A percentile compares a stretch with the other conserved stretches of the same genome.
Conservation (phyloP, 2,797 vertebrate genomes). For the Melopsittacus undulatus region DNA sequence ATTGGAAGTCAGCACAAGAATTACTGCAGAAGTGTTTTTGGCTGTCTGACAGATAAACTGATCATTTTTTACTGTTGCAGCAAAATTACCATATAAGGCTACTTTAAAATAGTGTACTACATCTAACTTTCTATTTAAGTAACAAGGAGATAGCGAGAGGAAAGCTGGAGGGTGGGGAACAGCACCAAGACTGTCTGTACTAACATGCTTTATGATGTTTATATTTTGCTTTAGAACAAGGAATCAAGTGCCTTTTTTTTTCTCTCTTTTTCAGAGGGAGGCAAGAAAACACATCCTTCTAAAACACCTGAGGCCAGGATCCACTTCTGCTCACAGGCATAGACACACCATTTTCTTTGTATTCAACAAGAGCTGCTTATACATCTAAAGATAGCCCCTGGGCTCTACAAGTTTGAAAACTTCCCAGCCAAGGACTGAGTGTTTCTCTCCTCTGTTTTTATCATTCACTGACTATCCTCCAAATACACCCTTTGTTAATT, state of each 20-base stretch:
- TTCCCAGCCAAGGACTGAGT: background rate
- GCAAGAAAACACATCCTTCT: background rate
- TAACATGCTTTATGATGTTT: background rate
- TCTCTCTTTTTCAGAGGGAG: background rate
- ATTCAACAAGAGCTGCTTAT: background rate
- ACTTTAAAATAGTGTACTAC: background rate
- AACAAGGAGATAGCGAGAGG: background rate
- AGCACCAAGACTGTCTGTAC: background rate
- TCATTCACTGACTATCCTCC: background rate
- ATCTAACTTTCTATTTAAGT: conserved; percentile 33
- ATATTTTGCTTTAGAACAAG: background rate
- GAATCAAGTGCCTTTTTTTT: background rate
- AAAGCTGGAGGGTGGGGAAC: background rate
- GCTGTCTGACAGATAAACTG: conserved; percentile 53
- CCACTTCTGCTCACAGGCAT: background rate
- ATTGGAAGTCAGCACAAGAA: background rate
- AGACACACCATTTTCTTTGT: background rate
- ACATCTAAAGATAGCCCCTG: background rate
- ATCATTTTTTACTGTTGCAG: conserved; percentile 49
- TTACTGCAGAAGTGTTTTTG: conserved; percentile 38
- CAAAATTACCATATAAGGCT: conserved; percentile 60
- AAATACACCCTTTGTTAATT: background rate
- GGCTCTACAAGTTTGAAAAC: conserved; percentile 13
- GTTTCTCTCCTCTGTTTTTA: background rate
- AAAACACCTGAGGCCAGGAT: background rate